Evolutionary conservation across 1,140 invertebrate species (phyloP).

Genomic region (Coenobita brevimanus): DNA sequence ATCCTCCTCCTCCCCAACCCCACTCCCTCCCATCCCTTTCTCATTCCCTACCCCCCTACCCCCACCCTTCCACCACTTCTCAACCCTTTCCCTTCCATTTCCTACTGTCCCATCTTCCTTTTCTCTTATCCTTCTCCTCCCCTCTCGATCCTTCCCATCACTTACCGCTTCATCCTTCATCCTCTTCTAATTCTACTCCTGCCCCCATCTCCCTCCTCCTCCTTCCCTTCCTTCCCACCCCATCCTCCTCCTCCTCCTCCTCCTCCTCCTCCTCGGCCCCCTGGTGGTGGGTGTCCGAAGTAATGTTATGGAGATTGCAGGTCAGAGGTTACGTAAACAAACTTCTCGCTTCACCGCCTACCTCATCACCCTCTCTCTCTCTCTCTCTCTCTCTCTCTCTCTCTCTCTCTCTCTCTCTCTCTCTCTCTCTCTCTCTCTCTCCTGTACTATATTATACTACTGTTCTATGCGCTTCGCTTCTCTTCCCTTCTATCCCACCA

Average conservation of each 20-base stretch:
- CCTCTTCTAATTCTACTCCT: neutral
- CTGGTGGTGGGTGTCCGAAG: constrained; percentile 22
- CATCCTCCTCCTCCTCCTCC: neutral
- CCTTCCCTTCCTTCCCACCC: neutral
- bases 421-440: neutral
- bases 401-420: neutral
- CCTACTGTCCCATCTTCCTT: neutral
- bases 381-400: neutral
- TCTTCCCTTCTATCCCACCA: neutral
- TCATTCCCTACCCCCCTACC: too few species aligned
- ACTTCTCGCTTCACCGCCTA: neutral
- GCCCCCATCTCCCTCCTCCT: neutral
- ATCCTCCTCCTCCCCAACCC: too few species aligned
- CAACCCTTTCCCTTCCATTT: neutral
- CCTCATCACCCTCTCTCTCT: too few species aligned
- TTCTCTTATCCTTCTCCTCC: neutral
- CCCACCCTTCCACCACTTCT: neutral
- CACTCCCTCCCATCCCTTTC: too few species aligned
- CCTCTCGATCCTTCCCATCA: neutral
- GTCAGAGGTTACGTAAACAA: constrained; percentile 47
- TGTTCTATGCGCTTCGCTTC: neutral
- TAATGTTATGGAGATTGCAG: constrained; percentile 52
- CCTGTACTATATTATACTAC: too few species aligned
- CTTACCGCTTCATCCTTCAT: neutral
- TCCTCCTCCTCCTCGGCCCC: neutral